Conservation (phyloP, 2,888 invertebrate species). For the Cephonodes hylas region DNA sequence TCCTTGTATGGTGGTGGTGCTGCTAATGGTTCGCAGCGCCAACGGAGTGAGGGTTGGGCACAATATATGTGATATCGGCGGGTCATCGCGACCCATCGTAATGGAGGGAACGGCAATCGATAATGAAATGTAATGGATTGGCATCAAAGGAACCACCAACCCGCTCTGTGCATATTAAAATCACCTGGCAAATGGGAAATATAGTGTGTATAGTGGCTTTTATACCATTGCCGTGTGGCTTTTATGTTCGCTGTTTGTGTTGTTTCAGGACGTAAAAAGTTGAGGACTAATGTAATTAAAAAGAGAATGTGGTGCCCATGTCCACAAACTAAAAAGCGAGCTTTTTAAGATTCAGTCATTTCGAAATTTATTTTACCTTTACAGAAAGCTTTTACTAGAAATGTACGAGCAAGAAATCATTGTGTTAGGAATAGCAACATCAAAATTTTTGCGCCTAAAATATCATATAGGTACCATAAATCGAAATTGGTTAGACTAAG, state of each 20-base stretch:
- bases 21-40: neutral
- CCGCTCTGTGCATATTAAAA: conserved; percentile 2
- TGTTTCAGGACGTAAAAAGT: neutral
- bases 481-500: too few relatives aligned
- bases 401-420: too few relatives aligned
- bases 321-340: too few relatives aligned
- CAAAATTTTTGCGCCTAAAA: too few relatives aligned
- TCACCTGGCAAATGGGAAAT: neutral
- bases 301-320: too few relatives aligned
- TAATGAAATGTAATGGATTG: conserved; percentile 8
- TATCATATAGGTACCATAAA: too few relatives aligned
- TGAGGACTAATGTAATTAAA: too few relatives aligned
- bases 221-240: neutral
- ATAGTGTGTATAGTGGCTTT: neutral
- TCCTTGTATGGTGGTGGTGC: neutral
- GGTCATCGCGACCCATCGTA: conserved; percentile 10
- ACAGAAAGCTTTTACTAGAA: too few relatives aligned
- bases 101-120: conserved; percentile 7
- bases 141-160: conserved; percentile 6
- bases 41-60: conserved; percentile 10
- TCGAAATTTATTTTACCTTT: too few relatives aligned
- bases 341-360: too few relatives aligned
- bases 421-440: too few relatives aligned
- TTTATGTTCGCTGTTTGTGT: neutral
- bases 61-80: conserved; percentile 1